Evolutionary conservation across 2,113 vertebrate species (phyloP).

Genomic region (Anoura caudifer): DNA sequence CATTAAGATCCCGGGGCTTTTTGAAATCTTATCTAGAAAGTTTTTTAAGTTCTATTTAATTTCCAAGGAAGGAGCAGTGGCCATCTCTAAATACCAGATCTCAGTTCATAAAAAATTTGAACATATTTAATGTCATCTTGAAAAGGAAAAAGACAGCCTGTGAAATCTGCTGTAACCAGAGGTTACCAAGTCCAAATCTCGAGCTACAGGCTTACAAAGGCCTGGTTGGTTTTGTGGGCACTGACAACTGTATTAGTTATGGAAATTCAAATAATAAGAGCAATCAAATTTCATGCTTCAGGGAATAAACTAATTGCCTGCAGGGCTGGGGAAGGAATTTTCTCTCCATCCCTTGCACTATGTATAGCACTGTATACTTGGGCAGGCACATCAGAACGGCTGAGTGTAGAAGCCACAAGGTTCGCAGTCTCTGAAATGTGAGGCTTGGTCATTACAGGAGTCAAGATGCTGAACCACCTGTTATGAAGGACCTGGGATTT

Average conservation of each 20-base stretch:
- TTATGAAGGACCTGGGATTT: background rate
- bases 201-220: background rate
- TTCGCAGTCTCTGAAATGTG: background rate
- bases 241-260: background rate
- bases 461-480: slow-evolving; percentile 35
- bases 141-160: background rate
- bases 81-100: background rate
- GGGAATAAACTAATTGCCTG: background rate
- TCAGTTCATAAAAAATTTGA: background rate
- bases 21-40: background rate
- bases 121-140: background rate
- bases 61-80: background rate
- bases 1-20: background rate
- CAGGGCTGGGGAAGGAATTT: background rate
- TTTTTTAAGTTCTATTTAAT: background rate
- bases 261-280: slow-evolving; percentile 7
- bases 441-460: background rate
- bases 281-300: slow-evolving; percentile 31
- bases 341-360: background rate
- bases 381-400: background rate
- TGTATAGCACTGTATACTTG: background rate
- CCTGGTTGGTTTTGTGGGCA: slow-evolving; percentile 1
- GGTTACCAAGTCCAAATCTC: background rate
- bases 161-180: background rate
- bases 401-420: background rate